Evolutionary conservation across 2,888 invertebrate species (phyloP), one percentile per base, ranked within the genome.

Genomic region (Tanypteryx hageni): DNA sequence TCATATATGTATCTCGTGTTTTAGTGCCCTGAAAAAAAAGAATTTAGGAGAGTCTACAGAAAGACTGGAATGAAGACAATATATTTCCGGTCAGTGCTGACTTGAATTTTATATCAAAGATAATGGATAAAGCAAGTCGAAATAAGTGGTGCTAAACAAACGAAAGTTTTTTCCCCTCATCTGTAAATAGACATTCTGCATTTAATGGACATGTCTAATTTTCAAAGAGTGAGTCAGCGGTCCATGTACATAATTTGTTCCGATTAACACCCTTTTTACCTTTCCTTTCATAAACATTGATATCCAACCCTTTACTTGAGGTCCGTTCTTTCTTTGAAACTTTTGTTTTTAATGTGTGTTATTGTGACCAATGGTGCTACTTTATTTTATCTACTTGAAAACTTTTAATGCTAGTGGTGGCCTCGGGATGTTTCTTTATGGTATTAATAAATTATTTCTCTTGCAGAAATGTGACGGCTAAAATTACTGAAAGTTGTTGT

Each of bases 1-100:
- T 76, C 76, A 76, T 89, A 89, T 64, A 89, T 89, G 44, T 89
- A 89, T 89, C 64, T 68, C 89, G 89, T 89, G 89, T 89, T 89
- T 89, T 89, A 89, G 89, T 68, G 68, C 56, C 89, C 89, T 44
- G 58, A 89, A 18, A 64, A 18, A 64, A 59, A 64, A n/a, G 13
- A 27, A 89, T 89, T 89, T 64, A 16, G 64, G n/a, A 89, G 89
- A 64, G 22, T 89, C 89, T 68, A 64, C 59, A 59, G 86, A 86
- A 22, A 31, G 44, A 64, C 89, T 31, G 89, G 18, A 9, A 27
- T 44, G 44, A 68, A 64, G 68, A 89, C 89, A 89, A 27, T 18
- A 68, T 56, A 44, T 44, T n/a, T 68, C 31, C 64, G 89, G 61
- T 11, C 61, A 89, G 89, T 89, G 89, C 61, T 89, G 56, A 89